phyloP scores from a whole-genome alignment of 2,888 invertebrate genomes.

The Nomada fucata region DNA sequence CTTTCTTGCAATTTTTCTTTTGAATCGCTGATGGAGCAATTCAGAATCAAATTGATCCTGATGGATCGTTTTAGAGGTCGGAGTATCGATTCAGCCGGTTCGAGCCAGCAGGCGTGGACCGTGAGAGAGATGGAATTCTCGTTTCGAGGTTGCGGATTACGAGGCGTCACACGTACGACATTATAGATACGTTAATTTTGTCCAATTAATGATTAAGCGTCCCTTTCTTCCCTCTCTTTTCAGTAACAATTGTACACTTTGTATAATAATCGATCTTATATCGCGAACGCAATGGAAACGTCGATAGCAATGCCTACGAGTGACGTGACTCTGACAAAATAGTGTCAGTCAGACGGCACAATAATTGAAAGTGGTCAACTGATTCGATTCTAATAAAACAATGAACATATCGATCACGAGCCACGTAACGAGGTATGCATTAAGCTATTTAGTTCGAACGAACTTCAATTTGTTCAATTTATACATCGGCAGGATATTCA shows the following conservation, averaged over 20 bases:
- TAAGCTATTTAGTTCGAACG: slow-evolving; percentile 7
- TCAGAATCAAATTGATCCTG: slow-evolving; percentile 17
- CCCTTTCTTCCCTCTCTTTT: no score
- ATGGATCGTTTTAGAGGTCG: slow-evolving; percentile 19
- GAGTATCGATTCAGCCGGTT: slow-evolving; percentile 31
- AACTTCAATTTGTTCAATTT: slow-evolving; percentile 14
- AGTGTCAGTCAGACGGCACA: background rate
- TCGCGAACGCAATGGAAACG: background rate
- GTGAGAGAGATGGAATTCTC: slow-evolving; percentile 6
- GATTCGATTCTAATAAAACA: slow-evolving; percentile 11
- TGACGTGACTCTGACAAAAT: background rate
- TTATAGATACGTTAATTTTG: background rate
- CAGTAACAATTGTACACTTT: no score
- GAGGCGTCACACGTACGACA: background rate
- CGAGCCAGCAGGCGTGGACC: slow-evolving; percentile 21
- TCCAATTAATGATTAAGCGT: background rate
- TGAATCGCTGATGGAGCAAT: background rate
- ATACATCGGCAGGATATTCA: background rate
- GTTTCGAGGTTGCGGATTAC: background rate
- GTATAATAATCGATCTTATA: no score
- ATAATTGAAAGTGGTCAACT: slow-evolving; percentile 6
- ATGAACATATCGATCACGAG: background rate
- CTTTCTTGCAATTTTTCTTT: background rate
- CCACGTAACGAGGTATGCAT: background rate
- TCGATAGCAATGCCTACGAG: background rate